Percentiles rank a stretch among this genome's conserved stretches.
These are phyloP conservation scores for Myiozetetes cayanensis DNA, from an alignment of 2,113 vertebrate species.

Conservation along the genomic window DNA sequence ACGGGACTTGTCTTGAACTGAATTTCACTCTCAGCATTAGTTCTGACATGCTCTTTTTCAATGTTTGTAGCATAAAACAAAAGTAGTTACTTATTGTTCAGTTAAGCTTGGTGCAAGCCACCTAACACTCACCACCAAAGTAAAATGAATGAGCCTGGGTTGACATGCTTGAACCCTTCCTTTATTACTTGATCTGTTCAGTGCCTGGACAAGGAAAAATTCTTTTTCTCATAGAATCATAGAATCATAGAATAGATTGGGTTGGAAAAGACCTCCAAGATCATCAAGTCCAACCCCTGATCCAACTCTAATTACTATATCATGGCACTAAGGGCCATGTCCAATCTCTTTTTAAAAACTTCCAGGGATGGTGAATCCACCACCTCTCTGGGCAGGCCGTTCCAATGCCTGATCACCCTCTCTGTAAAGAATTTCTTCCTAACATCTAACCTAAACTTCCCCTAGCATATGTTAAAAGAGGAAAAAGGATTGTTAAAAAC, in stretches of 20 bases:
- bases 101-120: not conserved
- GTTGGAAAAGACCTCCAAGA: too few relatives aligned
- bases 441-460: too few relatives aligned
- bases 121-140: not conserved
- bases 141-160: not conserved
- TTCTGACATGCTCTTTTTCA: not conserved
- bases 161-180: not conserved
- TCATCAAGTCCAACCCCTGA: too few relatives aligned
- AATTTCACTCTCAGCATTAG: not conserved
- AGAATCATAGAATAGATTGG: too few relatives aligned
- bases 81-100: not conserved
- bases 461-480: not conserved
- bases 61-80: not conserved
- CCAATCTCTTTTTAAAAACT: too few relatives aligned
- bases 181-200: not conserved
- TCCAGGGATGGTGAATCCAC: too few relatives aligned
- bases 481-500: not conserved
- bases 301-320: too few relatives aligned
- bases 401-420: too few relatives aligned
- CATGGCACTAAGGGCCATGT: too few relatives aligned
- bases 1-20: not conserved
- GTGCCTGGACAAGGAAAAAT: not conserved
- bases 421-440: too few relatives aligned
- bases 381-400: too few relatives aligned
- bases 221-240: accelerated